Evolutionary conservation across 1,140 invertebrate genomes (phyloP).

Genomic region (Anastatus disparis): DNA sequence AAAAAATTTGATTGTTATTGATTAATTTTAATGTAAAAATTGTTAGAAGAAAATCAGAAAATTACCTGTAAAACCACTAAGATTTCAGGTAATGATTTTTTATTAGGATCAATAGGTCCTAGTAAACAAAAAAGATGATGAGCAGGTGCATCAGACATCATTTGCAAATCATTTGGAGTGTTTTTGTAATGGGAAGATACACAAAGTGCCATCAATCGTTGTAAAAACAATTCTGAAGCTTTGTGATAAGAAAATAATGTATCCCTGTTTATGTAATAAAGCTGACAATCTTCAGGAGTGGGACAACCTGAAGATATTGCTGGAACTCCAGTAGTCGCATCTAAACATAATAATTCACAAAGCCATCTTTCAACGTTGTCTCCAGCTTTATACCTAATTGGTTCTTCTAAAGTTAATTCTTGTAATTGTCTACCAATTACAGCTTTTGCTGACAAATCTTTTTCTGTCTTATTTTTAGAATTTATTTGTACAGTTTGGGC

Average conservation of each 20-base stretch:
- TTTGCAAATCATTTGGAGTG: constrained; percentile 98
- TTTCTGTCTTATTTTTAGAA: constrained; percentile 62
- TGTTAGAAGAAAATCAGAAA: constrained; percentile 17
- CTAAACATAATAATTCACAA: constrained; percentile 90
- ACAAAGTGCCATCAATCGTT: constrained; percentile 91
- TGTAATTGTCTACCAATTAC: constrained; percentile 64
- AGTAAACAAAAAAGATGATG: constrained; percentile 97
- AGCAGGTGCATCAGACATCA: constrained; percentile 98
- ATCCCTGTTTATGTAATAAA: constrained; percentile 93
- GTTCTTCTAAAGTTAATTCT: constrained; percentile 86
- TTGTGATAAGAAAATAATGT: constrained; percentile 97
- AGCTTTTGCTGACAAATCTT: constrained; percentile 58
- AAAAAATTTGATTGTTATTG: neutral
- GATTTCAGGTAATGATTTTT: constrained; percentile 86
- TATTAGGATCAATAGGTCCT: constrained; percentile 81
- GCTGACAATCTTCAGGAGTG: constrained; percentile 86
- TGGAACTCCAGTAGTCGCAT: constrained; percentile 76
- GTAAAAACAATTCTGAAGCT: constrained; percentile 94
- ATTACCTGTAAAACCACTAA: constrained; percentile 86
- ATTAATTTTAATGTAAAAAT: neutral
- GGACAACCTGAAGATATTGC: constrained; percentile 81
- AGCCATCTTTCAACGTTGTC: constrained; percentile 95
- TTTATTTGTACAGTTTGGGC: constrained; percentile 68
- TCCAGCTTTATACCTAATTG: constrained; percentile 91
- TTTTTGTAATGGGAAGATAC: constrained; percentile 99